Evolutionary conservation across 2,113 vertebrate species (phyloP), one percentile per base, ranked within the genome.

Genomic region (Sphaerodactylus townsendi): DNA sequence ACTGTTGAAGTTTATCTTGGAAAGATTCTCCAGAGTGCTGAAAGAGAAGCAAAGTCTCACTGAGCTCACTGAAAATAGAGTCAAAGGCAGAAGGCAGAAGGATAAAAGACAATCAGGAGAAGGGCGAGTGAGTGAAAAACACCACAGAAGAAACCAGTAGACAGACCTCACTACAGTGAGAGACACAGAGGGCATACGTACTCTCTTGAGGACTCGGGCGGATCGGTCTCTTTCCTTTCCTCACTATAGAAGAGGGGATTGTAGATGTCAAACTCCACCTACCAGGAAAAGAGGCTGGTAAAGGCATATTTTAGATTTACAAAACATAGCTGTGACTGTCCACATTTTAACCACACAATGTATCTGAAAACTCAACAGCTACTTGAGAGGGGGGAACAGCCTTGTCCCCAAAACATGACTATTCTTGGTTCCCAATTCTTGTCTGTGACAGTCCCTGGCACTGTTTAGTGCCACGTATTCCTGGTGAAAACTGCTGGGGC

Each of bases 261-360:
- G 0, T 99, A 99, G 65, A 94, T 93, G 0, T 79, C 91, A 76
- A 99, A 99, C 70, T 96, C 95, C 23, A 93, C 95, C 98, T 99
- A 87, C 3, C 39, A 84, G 68, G 28, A 66, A 21, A 46, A 10
- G 35, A 35, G 68, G 56, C 0, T 1, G 44, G 13, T 28, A 50
- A 17, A 79, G n/a, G 62, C 23, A 19, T 2, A 33, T 35, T 39
- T 81, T 50, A 77, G 82, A 2, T 1, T 2, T 28, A 15, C 14
- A 72, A 21, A 72, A 13, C 15, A 46, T 19, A 79, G 3, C 3
- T 15, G n/a, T n/a, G n/a, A n/a, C n/a, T n/a, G 77, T 11, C 4
- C 37, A 70, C 30, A 59, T 71, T 78, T 71, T n/a, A 75, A 39
- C 9, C 46, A 23, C 41, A 11, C 53, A 23, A 15, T 46, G n/a